Evolutionary conservation across 2,113 vertebrate genomes (phyloP).

Genomic region (Actenoides hombroni): DNA sequence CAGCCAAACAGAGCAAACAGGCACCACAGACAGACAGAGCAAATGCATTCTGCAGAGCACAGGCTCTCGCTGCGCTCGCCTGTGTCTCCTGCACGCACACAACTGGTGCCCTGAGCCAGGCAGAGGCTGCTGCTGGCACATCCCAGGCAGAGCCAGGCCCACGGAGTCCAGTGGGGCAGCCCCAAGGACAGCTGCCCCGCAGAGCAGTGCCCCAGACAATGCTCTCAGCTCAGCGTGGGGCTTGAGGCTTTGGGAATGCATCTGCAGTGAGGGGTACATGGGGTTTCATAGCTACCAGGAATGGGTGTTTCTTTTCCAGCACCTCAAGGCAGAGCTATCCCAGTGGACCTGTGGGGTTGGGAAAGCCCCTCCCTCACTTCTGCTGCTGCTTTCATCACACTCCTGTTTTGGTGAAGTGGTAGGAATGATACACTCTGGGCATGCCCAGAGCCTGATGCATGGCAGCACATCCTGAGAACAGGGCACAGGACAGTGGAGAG

Average conservation of each 20-base stretch:
- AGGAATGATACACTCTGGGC: slow-evolving; percentile 75
- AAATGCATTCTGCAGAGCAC: background rate
- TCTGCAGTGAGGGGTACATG: no score
- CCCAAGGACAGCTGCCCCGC: background rate
- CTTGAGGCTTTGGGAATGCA: background rate
- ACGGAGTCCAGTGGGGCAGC: background rate
- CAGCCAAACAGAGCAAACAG: background rate
- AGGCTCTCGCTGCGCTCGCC: rapidly evolving
- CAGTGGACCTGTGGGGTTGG: background rate
- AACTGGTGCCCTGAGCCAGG: background rate
- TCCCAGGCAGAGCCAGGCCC: background rate
- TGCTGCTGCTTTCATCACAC: background rate
- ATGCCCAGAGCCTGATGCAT: slow-evolving; percentile 76
- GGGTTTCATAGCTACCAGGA: background rate
- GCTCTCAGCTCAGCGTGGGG: background rate
- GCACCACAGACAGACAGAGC: no score
- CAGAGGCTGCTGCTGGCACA: background rate
- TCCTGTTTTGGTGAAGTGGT: background rate
- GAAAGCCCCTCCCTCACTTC: background rate
- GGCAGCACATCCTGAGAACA: slow-evolving; percentile 78
- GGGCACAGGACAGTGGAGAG: slow-evolving; percentile 15
- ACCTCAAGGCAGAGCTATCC: background rate
- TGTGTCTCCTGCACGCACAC: background rate
- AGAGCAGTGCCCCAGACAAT: background rate
- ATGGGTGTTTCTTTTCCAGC: background rate